Evolutionary conservation across 2,113 vertebrate species (phyloP).

Genomic region (Perca schrenkii): DNA sequence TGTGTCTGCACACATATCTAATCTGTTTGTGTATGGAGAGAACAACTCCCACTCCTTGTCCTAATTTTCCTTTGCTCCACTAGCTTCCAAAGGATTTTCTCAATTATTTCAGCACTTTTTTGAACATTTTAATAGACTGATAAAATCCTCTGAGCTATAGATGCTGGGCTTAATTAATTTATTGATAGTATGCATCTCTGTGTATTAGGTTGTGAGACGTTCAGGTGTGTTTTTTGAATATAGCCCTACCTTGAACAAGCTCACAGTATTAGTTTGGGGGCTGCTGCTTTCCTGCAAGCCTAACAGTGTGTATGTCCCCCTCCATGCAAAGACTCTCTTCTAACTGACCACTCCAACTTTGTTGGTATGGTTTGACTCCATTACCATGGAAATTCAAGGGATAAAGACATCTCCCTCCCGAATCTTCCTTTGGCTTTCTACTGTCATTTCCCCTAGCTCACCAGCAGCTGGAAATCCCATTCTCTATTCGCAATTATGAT

Average conservation of each 20-base stretch:
- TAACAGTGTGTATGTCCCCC: not conserved
- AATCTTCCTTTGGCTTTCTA: slow-evolving; percentile 22
- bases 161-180: not conserved
- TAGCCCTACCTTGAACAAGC: not conserved
- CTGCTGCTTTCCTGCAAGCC: slow-evolving; percentile 8
- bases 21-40: slow-evolving; percentile 41
- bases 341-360: not conserved
- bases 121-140: not conserved
- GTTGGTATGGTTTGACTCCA: slow-evolving; percentile 15
- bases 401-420: slow-evolving; percentile 28
- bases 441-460: slow-evolving; percentile 17
- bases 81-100: not conserved
- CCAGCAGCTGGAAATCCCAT: slow-evolving; percentile 30
- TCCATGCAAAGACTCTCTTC: slow-evolving; percentile 5
- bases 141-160: not conserved
- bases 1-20: slow-evolving; percentile 38
- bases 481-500: slow-evolving; percentile 25
- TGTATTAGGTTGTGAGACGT: not conserved
- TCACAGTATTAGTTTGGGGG: not conserved
- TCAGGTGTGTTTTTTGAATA: slow-evolving; percentile 21
- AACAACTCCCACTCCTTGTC: slow-evolving; percentile 17
- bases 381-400: slow-evolving; percentile 35
- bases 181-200: slow-evolving; percentile 7
- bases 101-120: not conserved
- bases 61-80: slow-evolving; percentile 7